Evolutionary conservation across 2,888 invertebrate genomes (phyloP), one percentile per base, ranked within the genome.

Genomic region (Luperina nickerlii): DNA sequence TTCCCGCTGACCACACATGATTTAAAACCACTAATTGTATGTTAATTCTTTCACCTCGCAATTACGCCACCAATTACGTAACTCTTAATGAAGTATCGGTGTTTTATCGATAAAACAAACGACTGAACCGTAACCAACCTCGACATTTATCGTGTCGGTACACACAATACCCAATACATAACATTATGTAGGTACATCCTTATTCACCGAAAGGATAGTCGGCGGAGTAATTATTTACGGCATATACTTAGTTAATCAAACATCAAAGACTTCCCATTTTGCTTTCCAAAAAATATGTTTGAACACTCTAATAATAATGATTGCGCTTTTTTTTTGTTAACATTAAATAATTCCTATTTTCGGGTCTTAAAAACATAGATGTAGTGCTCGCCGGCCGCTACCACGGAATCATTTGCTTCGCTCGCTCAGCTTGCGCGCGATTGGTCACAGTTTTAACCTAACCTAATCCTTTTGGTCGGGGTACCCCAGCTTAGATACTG

Each of bases 1-100:
- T 74, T 51, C 32, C 74, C 38, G 42, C 32, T 60, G 71, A 82
- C 74, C 54, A 20, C 63, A 62, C 65, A 32, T 84, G 63, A 65
- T 68, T 85, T 67, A 82, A 84, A 82, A 73, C 60, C 45, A 71
- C 67, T 76, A 78, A 74, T 69, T 73, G 62, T 45, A 83, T 86
- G 77, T 86, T 83, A 83, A 86, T 83, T 78, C 83, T 45, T 76
- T 74, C 62, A 74, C 76, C 74, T 65, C 68, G 20, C 72, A 87
- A 75, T 87, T 70, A 74, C 60, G 45, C 69, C 74, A 69, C 60
- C 65, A 79, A 74, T 86, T 87, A 86, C 32, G 54, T n/a, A 45
- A 38, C n/a, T 70, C 13, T 78, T 85, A 78, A 79, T 86, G 76
- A 86, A 76, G 71, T 72, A 67, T 78, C 51, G 66, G 60, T 68